Base-by-base conservation (phyloP, 1,140 invertebrate species). In the Lethrus apterus region DNA sequence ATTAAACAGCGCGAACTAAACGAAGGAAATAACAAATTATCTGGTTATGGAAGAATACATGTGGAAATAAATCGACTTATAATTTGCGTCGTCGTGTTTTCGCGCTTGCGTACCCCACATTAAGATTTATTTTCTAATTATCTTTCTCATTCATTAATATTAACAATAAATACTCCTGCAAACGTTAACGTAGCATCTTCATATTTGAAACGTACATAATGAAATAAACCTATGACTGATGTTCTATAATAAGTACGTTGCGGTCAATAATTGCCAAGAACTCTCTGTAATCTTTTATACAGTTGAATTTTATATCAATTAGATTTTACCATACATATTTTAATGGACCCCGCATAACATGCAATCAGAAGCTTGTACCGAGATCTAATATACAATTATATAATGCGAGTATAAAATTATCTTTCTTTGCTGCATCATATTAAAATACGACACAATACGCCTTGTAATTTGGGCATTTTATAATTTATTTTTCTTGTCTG, bases 271-370 rank as follows among this genome's bases (percentile, higher is more conserved):
- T 55, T 49, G 46, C 43, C 49, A 45, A 36, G 18, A 48, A 44
- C 34, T 45, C 43, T 29, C 46, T 46, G 30, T 54, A 56, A 56
- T 56, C 54, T 56, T 56, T 56, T 56, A 53, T 56, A 55, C 43
- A 51, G 51, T 46, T 56, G 54, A 56, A 56, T 56, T 56, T 56
- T 56, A 48, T 52, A 56, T 56, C 54, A 56, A 56, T 56, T 56
- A 56, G 40, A 46, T 33, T 56, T 50, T 52, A 50, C 40, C 51
- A 50, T 56, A 50, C 51, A 48, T 53, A 56, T 53, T 56, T 53
- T 56, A 52, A 56, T 52, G 48, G 46, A 47, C 46, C 42, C 46
- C 35, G 34, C 45, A 44, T 44, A 52, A 40, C 49, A 44, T 48
- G 50, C 52, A 51, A 55, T 55, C 51, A 49, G 35, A 40, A 49